phyloP scores from a whole-genome alignment of 2,888 invertebrate genomes.

The Drosophila meridionalis region DNA sequence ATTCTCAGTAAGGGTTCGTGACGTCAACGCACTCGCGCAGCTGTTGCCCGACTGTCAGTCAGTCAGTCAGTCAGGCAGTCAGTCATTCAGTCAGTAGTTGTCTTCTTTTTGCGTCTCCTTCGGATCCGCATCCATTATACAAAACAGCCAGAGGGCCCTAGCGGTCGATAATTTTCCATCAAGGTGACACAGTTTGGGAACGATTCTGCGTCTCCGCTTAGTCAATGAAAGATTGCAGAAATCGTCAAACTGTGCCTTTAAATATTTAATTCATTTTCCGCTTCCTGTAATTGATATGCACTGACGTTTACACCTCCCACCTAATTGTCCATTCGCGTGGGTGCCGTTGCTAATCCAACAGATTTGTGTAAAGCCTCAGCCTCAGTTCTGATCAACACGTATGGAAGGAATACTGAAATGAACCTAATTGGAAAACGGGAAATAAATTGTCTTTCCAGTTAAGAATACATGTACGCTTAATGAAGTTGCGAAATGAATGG shows the following conservation, averaged over 20 bases:
- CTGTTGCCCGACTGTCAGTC: conserved; percentile 59
- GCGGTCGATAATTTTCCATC: conserved; percentile 38
- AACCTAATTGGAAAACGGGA: conserved; percentile 6
- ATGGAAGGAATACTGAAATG: neutral
- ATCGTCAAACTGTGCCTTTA: conserved; percentile 44
- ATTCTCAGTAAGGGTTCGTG: conserved; percentile 61
- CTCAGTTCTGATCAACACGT: conserved; percentile 1
- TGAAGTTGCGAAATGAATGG: neutral
- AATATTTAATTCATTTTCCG: conserved; percentile 67
- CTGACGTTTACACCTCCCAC: conserved; percentile 23
- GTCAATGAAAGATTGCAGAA: conserved; percentile 51
- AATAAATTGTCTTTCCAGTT: conserved; percentile 1
- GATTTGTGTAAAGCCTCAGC: neutral
- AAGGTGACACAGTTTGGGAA: conserved; percentile 66
- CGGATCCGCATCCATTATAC: conserved; percentile 47
- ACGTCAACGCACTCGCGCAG: conserved; percentile 66
- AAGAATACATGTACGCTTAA: neutral
- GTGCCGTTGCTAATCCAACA: neutral
- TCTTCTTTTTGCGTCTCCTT: conserved; percentile 35
- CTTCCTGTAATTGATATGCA: conserved; percentile 67
- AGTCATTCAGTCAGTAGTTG: conserved; percentile 47
- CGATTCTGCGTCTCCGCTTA: conserved; percentile 4
- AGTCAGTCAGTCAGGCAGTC: conserved; percentile 28
- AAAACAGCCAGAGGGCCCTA: conserved; percentile 26
- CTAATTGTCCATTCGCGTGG: conserved; percentile 24